Evolutionary conservation across 1,140 invertebrate genomes (phyloP), one percentile per base, ranked within the genome.

Genomic region (Holotrichia oblita): DNA sequence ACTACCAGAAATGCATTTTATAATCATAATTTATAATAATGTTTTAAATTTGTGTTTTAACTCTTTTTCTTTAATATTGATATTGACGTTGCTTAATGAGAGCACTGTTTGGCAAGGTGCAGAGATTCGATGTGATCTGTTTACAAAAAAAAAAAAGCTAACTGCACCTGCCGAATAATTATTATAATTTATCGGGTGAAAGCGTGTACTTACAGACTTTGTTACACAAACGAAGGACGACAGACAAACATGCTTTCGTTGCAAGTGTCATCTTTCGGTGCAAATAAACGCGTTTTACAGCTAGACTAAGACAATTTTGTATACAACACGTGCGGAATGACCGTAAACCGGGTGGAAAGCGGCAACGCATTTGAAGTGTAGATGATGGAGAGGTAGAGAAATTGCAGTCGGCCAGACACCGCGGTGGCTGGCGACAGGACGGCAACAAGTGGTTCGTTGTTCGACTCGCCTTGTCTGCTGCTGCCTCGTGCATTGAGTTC

Each of bases 391-490:
- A 17, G 48, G 48, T 55, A 55, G 12, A 14, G 48, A 55, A 55
- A 55, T 55, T 55, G 48, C 48, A 55, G 48, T 55, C 48, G 14
- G 42, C 14, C 48, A 17, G 6, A 55, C 48, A n/a, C 12, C 14
- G 48, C 6, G n/a, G 48, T 17, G 48, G 48, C n/a, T 17, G n/a
- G 44, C 44, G 44, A 48, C 44, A 48, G 44, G 6, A 14, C 44
- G 48, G 48, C 48, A 55, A 55, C 48, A 55, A 55, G 48, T 55
- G 48, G 48, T 55, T 55, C 48, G 14, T 55, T 55, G 48, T 55
- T 55, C 48, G n/a, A 55, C 12, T 55, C 48, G 48, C 17, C 48
- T 55, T 17, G 48, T 14, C 48, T 17, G 6, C 6, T 55, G n/a
- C 14, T 14, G n/a, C n/a, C n/a, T 55, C 17, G 6, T 17, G 14